Percentiles rank a stretch among this genome's conserved stretches.
Evolutionary conservation across 1,140 invertebrate species (phyloP).

Genomic region (Leptoteleia sp.): DNA sequence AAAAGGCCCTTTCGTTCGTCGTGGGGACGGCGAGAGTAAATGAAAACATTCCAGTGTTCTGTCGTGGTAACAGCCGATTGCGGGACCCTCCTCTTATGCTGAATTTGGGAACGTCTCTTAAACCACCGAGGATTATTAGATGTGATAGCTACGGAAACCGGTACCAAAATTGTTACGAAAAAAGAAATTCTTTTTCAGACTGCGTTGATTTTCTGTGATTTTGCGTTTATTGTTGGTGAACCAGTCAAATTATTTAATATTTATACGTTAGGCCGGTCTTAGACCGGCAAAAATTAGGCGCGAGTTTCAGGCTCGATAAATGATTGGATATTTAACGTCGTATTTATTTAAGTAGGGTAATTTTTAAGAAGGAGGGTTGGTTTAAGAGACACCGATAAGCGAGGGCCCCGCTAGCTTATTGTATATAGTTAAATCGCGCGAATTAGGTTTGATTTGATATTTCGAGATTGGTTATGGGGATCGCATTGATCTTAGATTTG

Average conservation of each 20-base stretch:
- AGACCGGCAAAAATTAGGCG: conserved; percentile 11
- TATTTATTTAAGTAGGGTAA: conserved; percentile 59
- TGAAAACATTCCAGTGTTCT: conserved; percentile 17
- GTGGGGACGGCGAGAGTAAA: conserved; percentile 3
- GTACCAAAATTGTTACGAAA: conserved; percentile 58
- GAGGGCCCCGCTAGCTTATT: conserved; percentile 16
- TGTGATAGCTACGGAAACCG: conserved; percentile 55
- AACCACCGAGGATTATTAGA: conserved; percentile 10
- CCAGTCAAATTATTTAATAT: conserved; percentile 57
- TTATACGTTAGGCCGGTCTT: conserved; percentile 16
- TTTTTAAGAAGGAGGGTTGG: conserved; percentile 13
- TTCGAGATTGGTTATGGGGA: conserved; percentile 18
- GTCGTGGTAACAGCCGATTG: conserved; percentile 28
- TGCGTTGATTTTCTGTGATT: conserved; percentile 61
- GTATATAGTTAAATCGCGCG: conserved; percentile 52
- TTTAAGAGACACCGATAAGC: conserved; percentile 16
- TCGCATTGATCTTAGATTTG: conserved; percentile 19
- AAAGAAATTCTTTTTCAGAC: too few species aligned
- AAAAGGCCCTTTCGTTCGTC: conserved; percentile 14
- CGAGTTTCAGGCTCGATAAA: conserved; percentile 41
- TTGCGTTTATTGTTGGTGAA: conserved; percentile 19
- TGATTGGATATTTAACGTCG: conserved; percentile 48
- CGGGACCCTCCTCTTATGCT: not conserved
- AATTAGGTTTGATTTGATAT: conserved; percentile 46
- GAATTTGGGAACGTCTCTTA: conserved; percentile 13